These are phyloP conservation scores for Helicoverpa zea DNA, from an alignment of 1,140 invertebrate genomes.

Conservation along the genomic window DNA sequence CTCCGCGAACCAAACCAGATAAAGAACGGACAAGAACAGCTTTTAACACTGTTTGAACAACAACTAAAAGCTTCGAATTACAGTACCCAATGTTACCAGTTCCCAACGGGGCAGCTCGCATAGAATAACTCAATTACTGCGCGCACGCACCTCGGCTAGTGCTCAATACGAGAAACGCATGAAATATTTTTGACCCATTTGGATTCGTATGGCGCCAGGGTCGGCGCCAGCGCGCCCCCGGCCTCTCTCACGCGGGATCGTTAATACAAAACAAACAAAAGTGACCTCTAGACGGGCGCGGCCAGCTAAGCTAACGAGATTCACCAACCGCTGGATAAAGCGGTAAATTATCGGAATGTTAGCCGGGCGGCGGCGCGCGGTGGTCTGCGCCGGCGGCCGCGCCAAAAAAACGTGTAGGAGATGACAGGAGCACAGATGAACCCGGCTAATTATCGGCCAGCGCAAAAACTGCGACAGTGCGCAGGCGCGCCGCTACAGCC, in stretches of 20 bases:
- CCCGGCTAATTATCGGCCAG: constrained; percentile 70
- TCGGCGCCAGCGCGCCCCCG: constrained; percentile 81
- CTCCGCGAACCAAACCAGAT: constrained; percentile 55
- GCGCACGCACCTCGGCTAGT: constrained; percentile 64
- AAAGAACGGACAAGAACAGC: constrained; percentile 61
- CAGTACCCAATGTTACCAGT: constrained; percentile 64
- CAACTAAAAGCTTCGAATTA: constrained; percentile 74
- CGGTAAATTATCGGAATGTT: constrained; percentile 85
- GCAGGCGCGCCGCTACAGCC: constrained; percentile 62
- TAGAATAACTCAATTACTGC: constrained; percentile 81
- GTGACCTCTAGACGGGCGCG: constrained; percentile 80
- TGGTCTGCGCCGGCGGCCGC: constrained; percentile 72
- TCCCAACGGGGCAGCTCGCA: constrained; percentile 34
- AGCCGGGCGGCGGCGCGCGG: constrained; percentile 69
- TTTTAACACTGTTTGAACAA: constrained; percentile 68
- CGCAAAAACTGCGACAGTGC: constrained; percentile 68
- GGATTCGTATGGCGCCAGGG: constrained; percentile 77
- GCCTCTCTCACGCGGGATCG: constrained; percentile 77
- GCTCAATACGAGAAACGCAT: constrained; percentile 82
- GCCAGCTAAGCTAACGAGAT: constrained; percentile 84
- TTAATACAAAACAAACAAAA: constrained; percentile 87
- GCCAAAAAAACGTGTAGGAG: constrained; percentile 81
- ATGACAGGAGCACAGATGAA: constrained; percentile 80
- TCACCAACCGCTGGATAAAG: constrained; percentile 84
- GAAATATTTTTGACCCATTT: constrained; percentile 83